Evolutionary conservation across 2,113 vertebrate genomes (phyloP), one percentile per base, ranked within the genome.

Genomic region (Pandion haliaetus): DNA sequence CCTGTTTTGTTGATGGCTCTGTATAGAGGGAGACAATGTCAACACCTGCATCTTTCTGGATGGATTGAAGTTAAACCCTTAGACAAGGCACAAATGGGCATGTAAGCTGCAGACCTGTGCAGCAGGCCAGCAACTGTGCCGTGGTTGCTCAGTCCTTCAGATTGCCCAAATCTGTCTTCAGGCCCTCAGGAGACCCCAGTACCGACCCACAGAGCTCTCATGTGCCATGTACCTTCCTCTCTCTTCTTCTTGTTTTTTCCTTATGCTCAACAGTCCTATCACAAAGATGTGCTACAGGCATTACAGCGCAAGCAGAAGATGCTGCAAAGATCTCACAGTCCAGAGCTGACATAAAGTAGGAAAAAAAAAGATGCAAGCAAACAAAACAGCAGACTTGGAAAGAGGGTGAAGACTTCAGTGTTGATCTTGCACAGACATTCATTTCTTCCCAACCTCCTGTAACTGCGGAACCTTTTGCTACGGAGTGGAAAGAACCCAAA

Each of bases 191-290:
- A 88, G 2, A 77, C 2, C 12, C 29, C 36, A 86, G 24, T 24
- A 73, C 7, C 2, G 2, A 71, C 15, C 16, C 3, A 1, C 19
- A 20, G 34, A 90, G 3, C 8, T 16, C 9, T 65, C 20, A 26
- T 14, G 1, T 16, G 6, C 24, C 10, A 31, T 21, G 14, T 10
- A 21, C 21, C 31, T 72, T 72, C 8, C 17, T 58, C 18, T 44
- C 17, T 82, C 55, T 70, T 57, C 44, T n/a, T n/a, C n/a, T n/a
- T n/a, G n/a, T n/a, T 77, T n/a, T 38, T 47, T 49, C 4, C 32
- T 77, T 59, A 4, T 0, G 0, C 15, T 61, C 25, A 49, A 5
- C 0, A 0, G 8, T 42, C 34, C 17, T 26, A 5, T 49, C 50
- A 52, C 4, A 21, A 26, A 78, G 9, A 6, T 13, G 21, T 62